Evolutionary conservation across 2,797 vertebrate genomes (phyloP), one percentile per base, ranked within the genome.

Genomic region (Typhlichthys subterraneus): DNA sequence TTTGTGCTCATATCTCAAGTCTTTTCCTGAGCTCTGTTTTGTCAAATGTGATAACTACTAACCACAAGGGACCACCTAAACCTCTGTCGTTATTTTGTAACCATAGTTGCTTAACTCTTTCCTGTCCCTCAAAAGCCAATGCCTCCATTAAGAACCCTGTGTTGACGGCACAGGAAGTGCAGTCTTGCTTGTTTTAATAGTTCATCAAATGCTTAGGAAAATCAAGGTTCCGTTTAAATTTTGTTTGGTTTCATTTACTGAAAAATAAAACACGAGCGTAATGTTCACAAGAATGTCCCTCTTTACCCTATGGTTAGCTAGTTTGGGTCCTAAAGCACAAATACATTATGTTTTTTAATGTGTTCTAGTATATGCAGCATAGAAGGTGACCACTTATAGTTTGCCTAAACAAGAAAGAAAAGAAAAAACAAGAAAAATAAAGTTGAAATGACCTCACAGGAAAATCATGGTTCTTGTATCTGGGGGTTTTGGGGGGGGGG

Each of bases 81-180:
- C 63, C 72, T 61, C 12, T 64, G 45, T 75, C 57, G 61, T 80
- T 87, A 84, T 85, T 88, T 81, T 77, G 69, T 60, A 73, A 74
- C 70, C 65, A 61, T 79, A 56, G 85, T 88, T 88, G 85, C 92
- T 85, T 88, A 89, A 91, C 88, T 70, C 85, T 73, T 92, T 92
- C 88, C 89, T 89, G 89, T 82, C 78, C 71, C 59, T 76, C 58
- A 2, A 86, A 85, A 89, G 85, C 72, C 88, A 79, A 80, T 4
- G 55, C 15, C 53, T 75, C 64, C 23, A 65, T 29, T 57, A 49
- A 46, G 23, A 62, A 17, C 53, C 57, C 38, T 29, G 53, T 50
- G 58, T 59, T 52, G 67, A 69, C 66, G 23, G 71, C 68, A 66
- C 55, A 86, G 70, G 75, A 78, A 78, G 67, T 31, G 1, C 3